phyloP scores from a whole-genome alignment of 2,113 vertebrate genomes.

The Raja brachyura region DNA sequence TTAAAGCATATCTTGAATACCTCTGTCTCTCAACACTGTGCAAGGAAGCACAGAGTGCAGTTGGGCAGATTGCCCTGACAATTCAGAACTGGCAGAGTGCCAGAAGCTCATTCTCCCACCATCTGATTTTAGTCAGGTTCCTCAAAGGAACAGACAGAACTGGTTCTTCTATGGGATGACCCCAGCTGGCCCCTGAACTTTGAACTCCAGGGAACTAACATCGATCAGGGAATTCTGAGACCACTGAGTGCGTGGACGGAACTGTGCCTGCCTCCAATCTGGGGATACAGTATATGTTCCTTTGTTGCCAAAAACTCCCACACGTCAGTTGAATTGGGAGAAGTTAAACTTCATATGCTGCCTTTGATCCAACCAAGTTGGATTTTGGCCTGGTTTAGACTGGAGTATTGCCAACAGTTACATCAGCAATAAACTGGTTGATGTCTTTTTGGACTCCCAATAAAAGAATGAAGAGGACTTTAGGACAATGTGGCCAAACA shows the following conservation, averaged over 20 bases:
- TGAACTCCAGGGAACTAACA: neutral
- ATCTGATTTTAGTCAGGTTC: slow-evolving; percentile 26
- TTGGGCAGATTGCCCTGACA: neutral
- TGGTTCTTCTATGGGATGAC: slow-evolving; percentile 3
- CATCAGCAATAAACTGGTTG: neutral
- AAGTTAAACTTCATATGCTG: neutral
- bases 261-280: neutral
- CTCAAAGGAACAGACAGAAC: neutral
- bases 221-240: neutral
- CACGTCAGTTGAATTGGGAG: neutral
- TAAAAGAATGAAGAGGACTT: too few relatives aligned
- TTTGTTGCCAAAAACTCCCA: neutral
- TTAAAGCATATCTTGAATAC: neutral
- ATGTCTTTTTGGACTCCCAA: too few relatives aligned
- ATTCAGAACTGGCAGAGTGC: neutral
- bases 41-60: neutral
- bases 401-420: neutral
- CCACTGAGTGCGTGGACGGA: neutral
- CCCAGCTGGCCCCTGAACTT: slow-evolving; percentile 14
- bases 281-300: neutral
- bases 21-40: neutral
- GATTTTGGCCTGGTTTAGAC: neutral
- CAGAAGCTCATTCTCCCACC: neutral
- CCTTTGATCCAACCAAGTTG: neutral
- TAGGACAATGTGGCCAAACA: too few relatives aligned